phyloP scores from a whole-genome alignment of 2,888 invertebrate genomes.

The Oxyteleia sp. region DNA sequence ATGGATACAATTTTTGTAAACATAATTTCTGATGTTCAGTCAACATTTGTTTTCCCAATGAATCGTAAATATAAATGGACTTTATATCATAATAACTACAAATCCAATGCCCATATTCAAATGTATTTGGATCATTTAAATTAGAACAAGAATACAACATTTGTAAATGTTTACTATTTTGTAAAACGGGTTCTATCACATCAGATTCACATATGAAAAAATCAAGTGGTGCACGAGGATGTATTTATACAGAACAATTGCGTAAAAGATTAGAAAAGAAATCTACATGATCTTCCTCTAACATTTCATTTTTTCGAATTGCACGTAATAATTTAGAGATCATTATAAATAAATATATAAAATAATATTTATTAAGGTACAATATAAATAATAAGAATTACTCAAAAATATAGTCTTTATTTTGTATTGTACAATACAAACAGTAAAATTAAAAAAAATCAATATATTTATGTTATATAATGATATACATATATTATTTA shows the following conservation, averaged over 20 bases:
- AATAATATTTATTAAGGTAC: no score
- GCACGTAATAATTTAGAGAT: not conserved
- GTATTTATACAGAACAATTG: slow-evolving; percentile 14
- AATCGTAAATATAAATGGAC: slow-evolving; percentile 11
- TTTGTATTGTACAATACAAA: no score
- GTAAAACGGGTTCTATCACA: slow-evolving; percentile 14
- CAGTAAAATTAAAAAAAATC: slow-evolving; percentile 2
- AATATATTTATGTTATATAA: not conserved
- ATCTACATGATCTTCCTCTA: not conserved
- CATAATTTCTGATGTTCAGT: slow-evolving; percentile 13
- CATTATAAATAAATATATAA: slow-evolving; percentile 1
- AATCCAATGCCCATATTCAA: slow-evolving; percentile 30
- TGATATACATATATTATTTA: no score
- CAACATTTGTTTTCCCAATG: slow-evolving; percentile 2
- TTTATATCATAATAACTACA: slow-evolving; percentile 33
- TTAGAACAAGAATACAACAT: slow-evolving; percentile 35
- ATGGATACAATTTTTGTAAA: slow-evolving; percentile 35
- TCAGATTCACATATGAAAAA: slow-evolving; percentile 18
- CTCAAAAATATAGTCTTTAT: no score
- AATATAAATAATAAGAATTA: no score
- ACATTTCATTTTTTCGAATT: not conserved
- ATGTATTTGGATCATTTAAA: slow-evolving; percentile 3
- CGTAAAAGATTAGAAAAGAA: slow-evolving; percentile 20
- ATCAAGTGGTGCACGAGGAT: slow-evolving; percentile 24
- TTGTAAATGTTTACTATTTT: slow-evolving; percentile 41